A percentile compares a stretch with the other conserved stretches of the same genome.
Evolutionary conservation across 2,888 invertebrate genomes (phyloP).

Genomic region (Anthophora plumipes): DNA sequence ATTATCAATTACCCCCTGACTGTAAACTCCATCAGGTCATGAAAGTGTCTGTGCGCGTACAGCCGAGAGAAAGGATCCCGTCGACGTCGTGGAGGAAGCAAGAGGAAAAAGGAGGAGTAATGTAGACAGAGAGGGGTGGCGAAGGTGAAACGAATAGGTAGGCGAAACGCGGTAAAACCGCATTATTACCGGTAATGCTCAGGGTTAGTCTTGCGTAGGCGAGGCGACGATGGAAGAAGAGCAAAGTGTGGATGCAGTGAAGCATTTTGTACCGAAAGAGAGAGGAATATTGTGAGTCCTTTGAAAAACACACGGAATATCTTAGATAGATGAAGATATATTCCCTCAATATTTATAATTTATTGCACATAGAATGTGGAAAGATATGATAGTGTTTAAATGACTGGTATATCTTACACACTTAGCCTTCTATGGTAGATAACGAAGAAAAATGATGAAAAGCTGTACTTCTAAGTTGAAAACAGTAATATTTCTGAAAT

Average conservation of each 20-base stretch:
- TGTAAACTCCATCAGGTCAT: conserved; percentile 43
- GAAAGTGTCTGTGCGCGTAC: conserved; percentile 46
- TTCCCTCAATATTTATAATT: too few relatives aligned
- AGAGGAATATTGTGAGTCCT: not conserved
- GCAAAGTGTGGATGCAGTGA: conserved; percentile 1
- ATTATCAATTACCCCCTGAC: conserved; percentile 82
- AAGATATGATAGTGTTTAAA: too few relatives aligned
- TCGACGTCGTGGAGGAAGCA: conserved; percentile 43
- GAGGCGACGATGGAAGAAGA: conserved; percentile 49
- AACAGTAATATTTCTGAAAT: too few relatives aligned
- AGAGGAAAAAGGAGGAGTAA: conserved; percentile 37
- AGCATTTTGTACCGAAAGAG: conserved; percentile 2
- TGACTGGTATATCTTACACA: too few relatives aligned
- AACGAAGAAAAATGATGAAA: too few relatives aligned
- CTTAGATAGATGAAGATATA: not conserved
- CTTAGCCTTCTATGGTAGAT: too few relatives aligned
- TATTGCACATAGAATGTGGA: too few relatives aligned
- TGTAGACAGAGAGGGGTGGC: conserved; percentile 38
- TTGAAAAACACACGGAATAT: not conserved
- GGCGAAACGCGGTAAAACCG: conserved; percentile 60
- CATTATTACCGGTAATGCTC: conserved; percentile 74
- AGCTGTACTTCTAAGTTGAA: too few relatives aligned
- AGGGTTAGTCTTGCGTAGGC: conserved; percentile 55
- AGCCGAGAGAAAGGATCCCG: conserved; percentile 50
- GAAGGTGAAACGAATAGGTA: conserved; percentile 49